Conservation (phyloP, 2,113 vertebrate genomes). For the Paradoxurus hermaphroditus region DNA sequence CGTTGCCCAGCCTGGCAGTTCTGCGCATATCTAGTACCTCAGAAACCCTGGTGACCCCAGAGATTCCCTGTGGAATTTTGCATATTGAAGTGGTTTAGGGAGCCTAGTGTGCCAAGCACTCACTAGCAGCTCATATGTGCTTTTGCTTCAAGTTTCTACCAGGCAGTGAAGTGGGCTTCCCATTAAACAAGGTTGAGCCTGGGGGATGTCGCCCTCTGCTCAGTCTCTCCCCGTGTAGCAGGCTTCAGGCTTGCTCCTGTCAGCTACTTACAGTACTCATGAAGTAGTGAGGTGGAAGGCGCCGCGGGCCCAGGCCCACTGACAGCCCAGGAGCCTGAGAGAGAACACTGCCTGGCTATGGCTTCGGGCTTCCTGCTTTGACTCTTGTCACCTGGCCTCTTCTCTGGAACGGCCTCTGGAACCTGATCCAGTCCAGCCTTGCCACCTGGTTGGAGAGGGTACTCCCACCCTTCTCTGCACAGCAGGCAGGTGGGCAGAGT, state of each 20-base stretch:
- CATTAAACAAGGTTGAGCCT: background rate
- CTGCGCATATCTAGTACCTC: background rate
- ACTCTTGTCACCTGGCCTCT: background rate
- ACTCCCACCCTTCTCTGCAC: background rate
- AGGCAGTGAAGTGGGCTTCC: background rate
- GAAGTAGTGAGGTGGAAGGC: background rate
- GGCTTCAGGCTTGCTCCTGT: background rate
- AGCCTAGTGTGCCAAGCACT: background rate
- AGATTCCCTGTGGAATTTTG: background rate
- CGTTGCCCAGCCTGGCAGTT: background rate
- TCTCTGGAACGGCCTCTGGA: background rate
- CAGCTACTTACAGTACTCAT: background rate
- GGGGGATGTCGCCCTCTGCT: background rate
- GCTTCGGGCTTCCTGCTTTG: background rate
- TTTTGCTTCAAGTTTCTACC: background rate
- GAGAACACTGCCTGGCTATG: background rate
- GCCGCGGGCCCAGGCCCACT: background rate
- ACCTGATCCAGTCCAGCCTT: background rate
- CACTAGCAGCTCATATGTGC: background rate
- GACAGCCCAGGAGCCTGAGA: background rate
- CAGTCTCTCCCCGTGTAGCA: background rate
- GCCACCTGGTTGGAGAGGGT: background rate
- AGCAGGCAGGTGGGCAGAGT: background rate
- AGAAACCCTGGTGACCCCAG: background rate
- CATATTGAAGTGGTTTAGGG: background rate